Evolutionary conservation across 1,140 invertebrate species (phyloP).

Genomic region (Plectrocnemia conspersa): DNA sequence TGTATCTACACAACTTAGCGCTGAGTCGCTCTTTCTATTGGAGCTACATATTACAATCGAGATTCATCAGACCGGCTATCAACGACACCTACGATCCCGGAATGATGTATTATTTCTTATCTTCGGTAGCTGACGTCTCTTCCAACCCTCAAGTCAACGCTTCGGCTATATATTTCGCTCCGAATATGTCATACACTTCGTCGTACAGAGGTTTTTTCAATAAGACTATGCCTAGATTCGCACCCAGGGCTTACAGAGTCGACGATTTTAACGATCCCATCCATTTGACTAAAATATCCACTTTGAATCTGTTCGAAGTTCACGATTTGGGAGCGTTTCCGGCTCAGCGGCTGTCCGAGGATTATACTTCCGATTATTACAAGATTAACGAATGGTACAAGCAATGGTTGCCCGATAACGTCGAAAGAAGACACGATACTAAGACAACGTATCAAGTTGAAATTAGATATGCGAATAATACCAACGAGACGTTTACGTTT

Average conservation of each 20-base stretch:
- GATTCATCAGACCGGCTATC: constrained; percentile 82
- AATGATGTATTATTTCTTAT: constrained; percentile 97
- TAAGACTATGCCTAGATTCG: constrained; percentile 92
- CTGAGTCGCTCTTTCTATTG: constrained; percentile 91
- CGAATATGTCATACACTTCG: constrained; percentile 90
- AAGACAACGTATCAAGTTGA: constrained; percentile 89
- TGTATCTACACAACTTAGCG: constrained; percentile 95
- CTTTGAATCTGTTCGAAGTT: constrained; percentile 80
- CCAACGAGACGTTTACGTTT: constrained; percentile 92
- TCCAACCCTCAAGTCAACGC: constrained; percentile 90
- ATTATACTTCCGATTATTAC: constrained; percentile 89
- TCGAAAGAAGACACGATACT: constrained; percentile 78
- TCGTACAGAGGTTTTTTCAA: constrained; percentile 96
- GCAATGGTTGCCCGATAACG: constrained; percentile 82
- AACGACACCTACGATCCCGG: constrained; percentile 93
- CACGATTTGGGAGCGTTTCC: constrained; percentile 80
- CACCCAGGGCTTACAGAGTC: constrained; percentile 83
- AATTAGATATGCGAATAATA: constrained; percentile 92
- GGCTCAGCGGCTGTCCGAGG: constrained; percentile 60
- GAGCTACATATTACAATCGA: constrained; percentile 90
- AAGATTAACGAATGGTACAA: constrained; percentile 92
- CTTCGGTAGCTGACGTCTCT: constrained; percentile 90
- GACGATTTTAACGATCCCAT: constrained; percentile 95
- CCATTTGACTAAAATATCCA: constrained; percentile 86
- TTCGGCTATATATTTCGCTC: constrained; percentile 90